Conservation (phyloP, 2,113 vertebrate genomes). For the Sceloporus tristichus region DNA sequence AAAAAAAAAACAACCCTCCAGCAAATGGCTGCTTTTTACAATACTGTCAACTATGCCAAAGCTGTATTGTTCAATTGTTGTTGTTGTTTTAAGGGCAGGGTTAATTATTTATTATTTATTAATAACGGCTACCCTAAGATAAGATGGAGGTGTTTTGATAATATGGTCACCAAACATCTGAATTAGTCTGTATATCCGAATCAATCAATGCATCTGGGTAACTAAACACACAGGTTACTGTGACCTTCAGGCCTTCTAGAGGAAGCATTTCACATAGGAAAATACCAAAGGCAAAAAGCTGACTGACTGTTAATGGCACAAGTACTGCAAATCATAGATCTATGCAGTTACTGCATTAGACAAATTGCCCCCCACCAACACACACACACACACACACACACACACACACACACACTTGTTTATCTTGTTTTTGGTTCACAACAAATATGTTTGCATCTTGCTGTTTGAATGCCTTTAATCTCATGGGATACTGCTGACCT, state of each 20-base stretch:
- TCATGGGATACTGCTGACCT: slow-evolving; percentile 3
- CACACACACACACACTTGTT: neutral
- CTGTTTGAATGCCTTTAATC: neutral
- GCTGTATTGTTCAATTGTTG: neutral
- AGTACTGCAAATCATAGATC: neutral
- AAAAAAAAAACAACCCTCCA: too few species aligned
- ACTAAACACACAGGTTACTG: slow-evolving; percentile 8
- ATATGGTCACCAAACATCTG: neutral
- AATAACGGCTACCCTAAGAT: neutral
- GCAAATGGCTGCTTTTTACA: neutral
- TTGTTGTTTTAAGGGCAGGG: neutral
- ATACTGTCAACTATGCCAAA: neutral
- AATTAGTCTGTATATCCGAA: neutral
- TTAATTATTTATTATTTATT: neutral
- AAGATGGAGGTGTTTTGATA: neutral
- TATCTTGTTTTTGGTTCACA: slow-evolving; percentile 28
- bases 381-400: neutral
- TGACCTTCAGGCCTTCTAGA: slow-evolving; percentile 38
- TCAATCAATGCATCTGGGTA: slow-evolving; percentile 30
- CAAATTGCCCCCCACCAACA: neutral
- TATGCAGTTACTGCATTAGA: neutral
- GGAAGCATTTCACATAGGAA: neutral
- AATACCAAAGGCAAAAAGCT: neutral
- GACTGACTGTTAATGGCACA: slow-evolving; percentile 13
- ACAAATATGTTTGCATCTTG: slow-evolving; percentile 1